Conservation (phyloP, 2,113 vertebrate species). For the sheep (Ovis aries) region ARS-UI_Ramb_v3.0 NC_056055.1:60745501-60746000, state of each 20-base stretch:
- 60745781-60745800: not conserved
- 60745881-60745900: not conserved
- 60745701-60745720: not conserved
- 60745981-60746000: not conserved
- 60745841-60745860: not conserved
- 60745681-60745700: not conserved
- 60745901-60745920: not conserved
- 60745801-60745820: not conserved
- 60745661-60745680: not conserved
- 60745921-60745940: not conserved
- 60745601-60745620: not conserved
- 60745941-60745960: not conserved
- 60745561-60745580: constrained; percentile 4
- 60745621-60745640: constrained; percentile 36
- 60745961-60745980: not conserved
- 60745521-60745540: not conserved
- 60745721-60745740: not conserved
- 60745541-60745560: not conserved
- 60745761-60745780: not conserved
- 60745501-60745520: not conserved
- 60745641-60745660: not conserved
- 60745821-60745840: not conserved
- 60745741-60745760: not conserved
- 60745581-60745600: not conserved
- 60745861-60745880: not conserved